Evolutionary conservation across 2,797 vertebrate genomes (phyloP).

Genomic region (Lepus townsendii): DNA sequence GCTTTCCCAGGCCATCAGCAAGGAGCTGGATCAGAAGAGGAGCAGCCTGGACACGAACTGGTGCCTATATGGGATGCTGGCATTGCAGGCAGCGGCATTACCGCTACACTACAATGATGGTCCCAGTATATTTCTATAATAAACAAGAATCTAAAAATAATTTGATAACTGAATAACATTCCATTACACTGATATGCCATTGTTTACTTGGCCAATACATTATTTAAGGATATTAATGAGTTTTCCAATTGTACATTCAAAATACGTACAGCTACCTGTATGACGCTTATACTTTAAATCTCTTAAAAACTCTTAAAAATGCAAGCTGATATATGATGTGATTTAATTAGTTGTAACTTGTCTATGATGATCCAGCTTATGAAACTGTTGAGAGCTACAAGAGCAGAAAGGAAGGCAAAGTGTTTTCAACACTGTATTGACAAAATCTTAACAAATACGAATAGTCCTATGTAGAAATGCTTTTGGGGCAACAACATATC

Average conservation of each 20-base stretch:
- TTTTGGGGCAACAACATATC: background rate
- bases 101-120: no score
- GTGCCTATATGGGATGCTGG: no score
- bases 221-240: background rate
- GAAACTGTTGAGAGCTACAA: constrained; percentile 4
- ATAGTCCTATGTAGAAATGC: background rate
- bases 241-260: background rate
- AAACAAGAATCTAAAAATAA: background rate
- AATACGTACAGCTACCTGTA: background rate
- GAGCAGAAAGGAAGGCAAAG: background rate
- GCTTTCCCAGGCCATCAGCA: no score
- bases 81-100: no score
- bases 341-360: constrained; percentile 35
- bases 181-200: background rate
- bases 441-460: background rate
- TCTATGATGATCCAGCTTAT: background rate
- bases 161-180: background rate
- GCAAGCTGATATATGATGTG: background rate
- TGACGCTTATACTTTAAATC: background rate
- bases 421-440: background rate
- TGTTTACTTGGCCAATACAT: background rate
- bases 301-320: background rate
- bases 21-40: no score
- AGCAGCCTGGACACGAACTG: no score
- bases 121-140: background rate